Base-by-base conservation (phyloP, 2,888 invertebrate species). In the Aleiodes leptofemur region DNA sequence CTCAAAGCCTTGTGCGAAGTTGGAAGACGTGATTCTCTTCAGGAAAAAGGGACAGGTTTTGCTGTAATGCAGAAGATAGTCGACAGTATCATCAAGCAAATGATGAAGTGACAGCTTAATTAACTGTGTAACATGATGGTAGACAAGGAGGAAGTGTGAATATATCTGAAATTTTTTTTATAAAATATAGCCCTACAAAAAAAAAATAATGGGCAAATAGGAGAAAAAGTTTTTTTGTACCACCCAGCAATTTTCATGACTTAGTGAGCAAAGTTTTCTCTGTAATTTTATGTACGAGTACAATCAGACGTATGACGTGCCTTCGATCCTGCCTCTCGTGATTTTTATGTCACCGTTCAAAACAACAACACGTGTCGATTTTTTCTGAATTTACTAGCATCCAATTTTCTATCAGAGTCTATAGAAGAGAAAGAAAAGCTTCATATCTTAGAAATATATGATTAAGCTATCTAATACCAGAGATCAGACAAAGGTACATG, bases 321-420 rank as follows among this genome's bases (percentile, higher is more conserved):
- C 75, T 71, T 14, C 71, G 71, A 53, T 57, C 43, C 38, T 43
- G 38, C 69, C 70, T 74, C 72, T 77, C 69, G 74, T 72, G 64
- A 77, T 55, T 69, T 70, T 69, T 73, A 50, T 74, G 74, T 50
- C 69, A 64, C 51, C 48, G 31, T 64, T 55, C 66, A 69, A 53
- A 59, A 53, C 68, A 73, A 53, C 69, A 23, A 23, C 64, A 64
- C 64, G 64, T 64, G 23, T 16, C 3, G 1, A 64, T 64, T 64
- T 64, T 64, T 64, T 16, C n/a, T 34, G 8, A 13, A n/a, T 38
- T 16, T 8, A 16, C 14, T 55, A n/a, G 38, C 43, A 23, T 6
- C 9, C 64, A 64, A 64, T 64, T 64, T 64, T 43, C 43, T 48
- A 55, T 11, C 38, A 38, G 59, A n/a, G 38, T 38, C 8, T 3